Percentiles rank a stretch among this genome's conserved stretches.
phyloP scores from a whole-genome alignment of 2,888 invertebrate genomes.

The Eristalis tenax region DNA sequence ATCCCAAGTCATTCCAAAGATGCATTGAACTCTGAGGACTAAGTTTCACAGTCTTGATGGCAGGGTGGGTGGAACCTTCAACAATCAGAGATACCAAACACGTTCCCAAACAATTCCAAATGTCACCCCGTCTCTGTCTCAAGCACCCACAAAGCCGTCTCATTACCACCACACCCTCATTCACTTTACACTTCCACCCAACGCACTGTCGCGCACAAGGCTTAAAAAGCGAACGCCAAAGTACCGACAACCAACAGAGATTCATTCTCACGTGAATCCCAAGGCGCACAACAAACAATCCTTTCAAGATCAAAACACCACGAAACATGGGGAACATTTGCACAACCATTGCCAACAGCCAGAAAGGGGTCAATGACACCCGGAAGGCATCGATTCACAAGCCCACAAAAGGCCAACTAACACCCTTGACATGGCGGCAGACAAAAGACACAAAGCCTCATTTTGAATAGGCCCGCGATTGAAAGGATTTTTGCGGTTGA shows the following conservation, averaged over 20 bases:
- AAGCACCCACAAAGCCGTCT: slow-evolving; percentile 19
- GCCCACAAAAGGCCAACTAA: slow-evolving; percentile 15
- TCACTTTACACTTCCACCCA: not conserved
- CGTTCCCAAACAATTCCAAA: too few relatives aligned
- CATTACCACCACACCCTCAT: slow-evolving; percentile 9
- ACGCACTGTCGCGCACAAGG: not conserved
- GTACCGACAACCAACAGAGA: slow-evolving; percentile 6
- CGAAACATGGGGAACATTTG: slow-evolving; percentile 25
- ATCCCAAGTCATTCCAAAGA: too few relatives aligned
- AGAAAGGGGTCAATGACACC: slow-evolving; percentile 50
- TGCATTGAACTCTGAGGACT: too few relatives aligned
- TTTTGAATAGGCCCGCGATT: slow-evolving; percentile 10
- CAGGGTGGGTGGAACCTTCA: too few relatives aligned
- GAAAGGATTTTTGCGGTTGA: slow-evolving; percentile 41
- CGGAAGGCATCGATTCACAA: slow-evolving; percentile 23
- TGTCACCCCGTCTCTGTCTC: not conserved
- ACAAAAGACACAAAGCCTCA: not conserved
- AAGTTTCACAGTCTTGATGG: too few relatives aligned
- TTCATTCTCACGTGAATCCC: not conserved
- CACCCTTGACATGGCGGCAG: slow-evolving; percentile 7
- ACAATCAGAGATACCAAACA: too few relatives aligned
- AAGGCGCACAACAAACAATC: slow-evolving; percentile 1
- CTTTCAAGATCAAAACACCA: not conserved
- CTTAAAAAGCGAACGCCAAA: not conserved
- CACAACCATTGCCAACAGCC: not conserved